These are phyloP conservation scores for Phanerotoma sp. DNA, from an alignment of 2,888 invertebrate genomes.

Conservation along the genomic window DNA sequence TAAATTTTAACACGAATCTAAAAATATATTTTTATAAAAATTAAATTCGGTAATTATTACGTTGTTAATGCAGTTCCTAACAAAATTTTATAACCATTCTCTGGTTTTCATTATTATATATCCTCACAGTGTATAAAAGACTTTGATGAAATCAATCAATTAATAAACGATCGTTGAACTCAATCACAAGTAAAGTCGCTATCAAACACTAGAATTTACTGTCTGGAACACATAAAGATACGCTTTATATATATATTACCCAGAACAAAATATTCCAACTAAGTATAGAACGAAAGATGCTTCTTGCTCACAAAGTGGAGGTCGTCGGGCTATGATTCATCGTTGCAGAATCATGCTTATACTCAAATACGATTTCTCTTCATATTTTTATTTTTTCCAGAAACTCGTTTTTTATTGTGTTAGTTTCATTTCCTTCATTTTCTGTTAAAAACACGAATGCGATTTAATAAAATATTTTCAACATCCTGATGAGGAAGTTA, in stretches of 20 bases:
- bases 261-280: not conserved
- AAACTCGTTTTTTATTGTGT: no score
- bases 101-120: not conserved
- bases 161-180: constrained; percentile 33
- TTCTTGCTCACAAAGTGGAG: constrained; percentile 7
- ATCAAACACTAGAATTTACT: not conserved
- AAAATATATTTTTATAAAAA: no score
- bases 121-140: not conserved
- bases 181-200: constrained; percentile 12
- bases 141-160: constrained; percentile 26
- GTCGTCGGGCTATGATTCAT: constrained; percentile 15
- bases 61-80: no score
- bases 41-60: no score
- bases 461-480: no score
- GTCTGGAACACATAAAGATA: not conserved
- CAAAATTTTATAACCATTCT: no score
- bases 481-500: no score
- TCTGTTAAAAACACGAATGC: no score
- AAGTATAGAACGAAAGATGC: not conserved
- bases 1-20: no score
- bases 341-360: not conserved
- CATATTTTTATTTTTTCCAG: constrained; percentile 8
- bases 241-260: not conserved
- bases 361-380: constrained; percentile 11
- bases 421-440: no score